Conservation (phyloP, 2,888 invertebrate genomes). For the Abscondita cerata region DNA sequence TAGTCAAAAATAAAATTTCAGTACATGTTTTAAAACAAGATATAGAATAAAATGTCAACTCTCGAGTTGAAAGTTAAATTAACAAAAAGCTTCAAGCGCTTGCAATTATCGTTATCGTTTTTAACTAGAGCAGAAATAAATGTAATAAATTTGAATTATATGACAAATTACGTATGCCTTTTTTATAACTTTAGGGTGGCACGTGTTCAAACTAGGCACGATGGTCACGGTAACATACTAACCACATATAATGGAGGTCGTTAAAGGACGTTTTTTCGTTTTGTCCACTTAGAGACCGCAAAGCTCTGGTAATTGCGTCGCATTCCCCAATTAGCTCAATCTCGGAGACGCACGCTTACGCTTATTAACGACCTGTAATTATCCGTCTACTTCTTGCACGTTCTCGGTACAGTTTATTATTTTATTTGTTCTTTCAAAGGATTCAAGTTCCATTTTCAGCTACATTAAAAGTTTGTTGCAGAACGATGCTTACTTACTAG, state of each 20-base stretch:
- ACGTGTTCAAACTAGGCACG: conserved; percentile 27
- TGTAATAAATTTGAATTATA: conserved; percentile 15
- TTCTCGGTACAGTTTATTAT: not conserved
- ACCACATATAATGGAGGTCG: conserved; percentile 46
- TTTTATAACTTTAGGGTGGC: conserved; percentile 20
- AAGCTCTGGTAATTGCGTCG: conserved; percentile 49
- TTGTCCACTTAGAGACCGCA: conserved; percentile 37
- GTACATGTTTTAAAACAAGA: too few species aligned
- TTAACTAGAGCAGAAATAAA: too few species aligned
- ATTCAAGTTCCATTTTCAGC: too few species aligned
- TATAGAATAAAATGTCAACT: too few species aligned
- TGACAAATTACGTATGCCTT: not conserved
- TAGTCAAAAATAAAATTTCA: too few species aligned
- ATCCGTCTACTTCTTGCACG: conserved; percentile 33
- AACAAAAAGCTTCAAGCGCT: too few species aligned
- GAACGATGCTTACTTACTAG: too few species aligned
- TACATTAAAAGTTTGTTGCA: too few species aligned
- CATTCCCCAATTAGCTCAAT: conserved; percentile 54
- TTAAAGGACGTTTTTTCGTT: conserved; percentile 44
- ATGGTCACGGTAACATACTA: conserved; percentile 42
- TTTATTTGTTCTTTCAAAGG: conserved; percentile 7
- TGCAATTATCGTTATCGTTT: too few species aligned
- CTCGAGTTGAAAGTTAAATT: too few species aligned
- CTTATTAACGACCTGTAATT: conserved; percentile 52
- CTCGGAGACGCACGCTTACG: conserved; percentile 48